These are phyloP conservation scores for Aspiorhynchus laticeps DNA, from an alignment of 2,113 vertebrate species.

Conservation along the genomic window DNA sequence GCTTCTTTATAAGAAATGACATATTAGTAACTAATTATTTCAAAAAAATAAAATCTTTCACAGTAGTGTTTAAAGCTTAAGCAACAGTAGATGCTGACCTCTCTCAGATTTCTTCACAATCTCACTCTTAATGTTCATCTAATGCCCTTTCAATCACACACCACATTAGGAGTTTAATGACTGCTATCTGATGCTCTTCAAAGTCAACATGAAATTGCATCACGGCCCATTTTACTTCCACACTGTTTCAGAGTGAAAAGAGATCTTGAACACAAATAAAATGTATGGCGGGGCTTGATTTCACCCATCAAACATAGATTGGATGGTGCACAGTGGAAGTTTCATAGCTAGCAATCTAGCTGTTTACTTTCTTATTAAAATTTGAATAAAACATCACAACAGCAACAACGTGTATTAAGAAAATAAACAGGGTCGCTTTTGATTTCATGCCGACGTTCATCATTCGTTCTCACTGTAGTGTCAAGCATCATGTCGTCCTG, in stretches of 20 bases:
- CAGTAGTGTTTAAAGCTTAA: constrained; percentile 52
- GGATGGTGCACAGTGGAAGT: neutral
- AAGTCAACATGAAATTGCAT: neutral
- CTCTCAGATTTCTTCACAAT: neutral
- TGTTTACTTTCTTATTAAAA: neutral
- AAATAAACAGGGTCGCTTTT: neutral
- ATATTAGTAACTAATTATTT: constrained; percentile 15
- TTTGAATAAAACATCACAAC: neutral
- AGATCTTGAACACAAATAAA: neutral
- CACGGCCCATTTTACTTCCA: neutral
- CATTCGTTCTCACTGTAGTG: neutral
- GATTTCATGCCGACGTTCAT: neutral
- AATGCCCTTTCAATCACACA: constrained; percentile 37
- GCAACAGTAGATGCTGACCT: constrained; percentile 33
- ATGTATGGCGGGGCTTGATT: neutral
- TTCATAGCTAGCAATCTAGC: neutral
- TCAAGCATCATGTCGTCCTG: neutral
- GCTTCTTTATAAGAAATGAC: neutral
- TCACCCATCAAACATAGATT: neutral
- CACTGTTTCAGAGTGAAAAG: neutral
- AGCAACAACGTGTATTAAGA: neutral
- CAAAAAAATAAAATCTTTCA: constrained; percentile 20
- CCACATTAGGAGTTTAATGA: constrained; percentile 12
- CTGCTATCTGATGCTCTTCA: neutral
- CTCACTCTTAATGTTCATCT: constrained; percentile 8